A percentile compares a stretch with the other conserved stretches of the same genome.
phyloP scores from a whole-genome alignment of 2,888 invertebrate species.

The Agrilus mali region DNA sequence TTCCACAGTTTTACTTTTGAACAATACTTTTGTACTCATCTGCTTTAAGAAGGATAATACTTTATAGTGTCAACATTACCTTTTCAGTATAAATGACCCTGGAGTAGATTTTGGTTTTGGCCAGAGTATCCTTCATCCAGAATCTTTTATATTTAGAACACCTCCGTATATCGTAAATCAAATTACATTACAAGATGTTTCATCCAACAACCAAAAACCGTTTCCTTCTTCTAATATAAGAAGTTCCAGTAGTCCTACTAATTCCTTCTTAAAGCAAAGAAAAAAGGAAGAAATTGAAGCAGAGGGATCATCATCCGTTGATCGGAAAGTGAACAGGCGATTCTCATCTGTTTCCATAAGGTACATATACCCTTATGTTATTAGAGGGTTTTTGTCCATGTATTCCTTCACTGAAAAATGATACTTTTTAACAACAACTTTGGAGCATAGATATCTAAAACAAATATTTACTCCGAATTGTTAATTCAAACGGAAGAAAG shows the following conservation, averaged over 20 bases:
- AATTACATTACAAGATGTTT: slow-evolving; percentile 59
- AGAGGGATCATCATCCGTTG: slow-evolving; percentile 27
- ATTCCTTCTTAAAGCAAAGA: slow-evolving; percentile 17
- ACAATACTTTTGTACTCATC: no score
- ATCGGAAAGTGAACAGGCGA: slow-evolving; percentile 36
- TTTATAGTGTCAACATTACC: neutral
- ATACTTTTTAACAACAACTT: no score
- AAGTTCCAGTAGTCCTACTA: slow-evolving; percentile 19
- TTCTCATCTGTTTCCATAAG: slow-evolving; percentile 51
- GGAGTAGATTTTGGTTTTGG: slow-evolving; percentile 85
- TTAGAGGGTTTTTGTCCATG: neutral
- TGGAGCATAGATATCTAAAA: no score
- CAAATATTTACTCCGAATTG: no score
- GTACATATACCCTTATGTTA: slow-evolving; percentile 23
- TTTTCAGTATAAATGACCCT: slow-evolving; percentile 54
- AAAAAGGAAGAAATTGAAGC: slow-evolving; percentile 14
- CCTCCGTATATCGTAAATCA: slow-evolving; percentile 74
- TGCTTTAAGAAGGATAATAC: neutral
- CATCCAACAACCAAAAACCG: slow-evolving; percentile 8
- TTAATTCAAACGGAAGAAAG: no score
- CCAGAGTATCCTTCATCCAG: slow-evolving; percentile 81
- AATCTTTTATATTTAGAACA: slow-evolving; percentile 79
- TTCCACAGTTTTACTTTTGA: no score
- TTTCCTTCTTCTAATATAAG: slow-evolving; percentile 2
- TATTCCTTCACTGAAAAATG: no score